Percentiles rank a stretch among this genome's conserved stretches.
Conservation (phyloP, 1,140 invertebrate genomes). For the Bradysia coprophila region DNA sequence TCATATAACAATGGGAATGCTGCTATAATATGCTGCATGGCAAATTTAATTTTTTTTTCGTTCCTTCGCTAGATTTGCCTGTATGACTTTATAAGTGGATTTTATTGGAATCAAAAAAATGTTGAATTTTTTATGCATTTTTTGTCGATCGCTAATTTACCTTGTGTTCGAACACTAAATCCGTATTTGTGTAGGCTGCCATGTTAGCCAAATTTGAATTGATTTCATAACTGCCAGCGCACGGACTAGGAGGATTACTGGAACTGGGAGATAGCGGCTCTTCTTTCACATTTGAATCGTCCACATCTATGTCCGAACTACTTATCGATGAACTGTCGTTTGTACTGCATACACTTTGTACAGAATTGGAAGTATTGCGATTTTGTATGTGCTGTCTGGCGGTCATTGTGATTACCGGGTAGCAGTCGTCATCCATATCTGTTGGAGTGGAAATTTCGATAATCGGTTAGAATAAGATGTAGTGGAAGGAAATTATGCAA, state of each 20-base stretch:
- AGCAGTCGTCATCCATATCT: conserved; percentile 75
- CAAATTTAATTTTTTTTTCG: no score
- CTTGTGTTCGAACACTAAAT: conserved; percentile 21
- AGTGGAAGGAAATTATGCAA: no score
- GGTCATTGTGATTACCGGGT: conserved; percentile 49
- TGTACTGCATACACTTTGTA: conserved; percentile 3
- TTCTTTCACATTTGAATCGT: conserved; percentile 39
- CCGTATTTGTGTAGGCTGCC: conserved; percentile 16
- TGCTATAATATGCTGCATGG: no score
- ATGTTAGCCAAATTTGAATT: conserved; percentile 25
- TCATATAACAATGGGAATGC: neutral
- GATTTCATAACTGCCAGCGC: conserved; percentile 24
- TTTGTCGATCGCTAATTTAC: neutral
- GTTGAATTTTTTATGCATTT: neutral
- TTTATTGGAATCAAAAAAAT: no score
- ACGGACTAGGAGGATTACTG: conserved; percentile 40
- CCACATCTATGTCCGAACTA: conserved; percentile 19
- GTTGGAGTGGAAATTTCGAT: conserved; percentile 10
- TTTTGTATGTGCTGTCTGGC: conserved; percentile 13
- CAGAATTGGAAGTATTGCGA: conserved; percentile 1
- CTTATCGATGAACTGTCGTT: neutral
- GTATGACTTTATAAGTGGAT: no score
- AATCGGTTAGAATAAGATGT: neutral
- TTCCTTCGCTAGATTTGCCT: no score
- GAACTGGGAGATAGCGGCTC: conserved; percentile 51